phyloP scores from a whole-genome alignment of 2,888 invertebrate species.

The Hydroisotoma schaefferi region DNA sequence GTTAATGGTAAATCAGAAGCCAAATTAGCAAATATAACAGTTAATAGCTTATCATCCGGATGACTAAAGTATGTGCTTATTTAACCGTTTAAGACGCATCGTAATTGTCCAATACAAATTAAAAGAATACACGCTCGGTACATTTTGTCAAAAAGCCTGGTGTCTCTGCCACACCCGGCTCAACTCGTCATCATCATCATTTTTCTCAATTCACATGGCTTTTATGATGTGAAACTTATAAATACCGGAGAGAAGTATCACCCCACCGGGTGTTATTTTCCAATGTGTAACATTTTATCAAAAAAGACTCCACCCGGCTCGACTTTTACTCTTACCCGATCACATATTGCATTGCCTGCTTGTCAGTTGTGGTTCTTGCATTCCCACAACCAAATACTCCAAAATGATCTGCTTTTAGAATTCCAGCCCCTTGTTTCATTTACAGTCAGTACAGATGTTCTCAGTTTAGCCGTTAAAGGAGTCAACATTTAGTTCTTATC shows the following conservation, averaged over 20 bases:
- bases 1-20: too few relatives aligned
- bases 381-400: background rate
- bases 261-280: conserved; percentile 17
- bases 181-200: too few relatives aligned
- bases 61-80: too few relatives aligned
- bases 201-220: too few relatives aligned
- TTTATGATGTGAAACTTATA: background rate
- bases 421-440: background rate
- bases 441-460: background rate
- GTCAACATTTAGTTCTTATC: background rate
- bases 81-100: too few relatives aligned
- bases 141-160: conserved; percentile 5
- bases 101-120: too few relatives aligned
- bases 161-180: conserved; percentile 10
- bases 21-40: too few relatives aligned
- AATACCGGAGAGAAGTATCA: conserved; percentile 13
- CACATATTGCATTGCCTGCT: background rate
- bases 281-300: conserved; percentile 12
- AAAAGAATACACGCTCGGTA: too few relatives aligned
- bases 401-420: background rate
- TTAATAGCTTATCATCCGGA: too few relatives aligned
- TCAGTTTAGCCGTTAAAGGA: background rate
- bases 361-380: background rate
- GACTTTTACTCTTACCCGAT: background rate
- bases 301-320: conserved; percentile 15